These are phyloP conservation scores for Zaprionus davidi DNA, from an alignment of 1,140 invertebrate species.

Conservation along the genomic window DNA sequence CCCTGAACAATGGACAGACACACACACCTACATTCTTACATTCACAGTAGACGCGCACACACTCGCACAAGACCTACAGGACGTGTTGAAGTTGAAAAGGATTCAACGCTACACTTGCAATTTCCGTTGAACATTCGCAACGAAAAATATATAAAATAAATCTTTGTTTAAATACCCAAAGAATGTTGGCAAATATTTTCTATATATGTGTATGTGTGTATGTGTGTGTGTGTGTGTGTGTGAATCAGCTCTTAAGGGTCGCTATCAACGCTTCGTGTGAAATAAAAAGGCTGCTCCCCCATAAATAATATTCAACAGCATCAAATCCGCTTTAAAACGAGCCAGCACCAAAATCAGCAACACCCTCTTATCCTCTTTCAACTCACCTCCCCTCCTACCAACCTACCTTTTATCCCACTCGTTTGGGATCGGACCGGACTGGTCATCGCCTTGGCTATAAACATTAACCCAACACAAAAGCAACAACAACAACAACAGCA, in stretches of 20 bases:
- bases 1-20: slow-evolving; percentile 69
- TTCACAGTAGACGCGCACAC: slow-evolving; percentile 15
- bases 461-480: slow-evolving; percentile 33
- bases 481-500: slow-evolving; percentile 8
- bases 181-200: slow-evolving; percentile 79
- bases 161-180: slow-evolving; percentile 81
- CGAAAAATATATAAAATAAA: slow-evolving; percentile 73
- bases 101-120: slow-evolving; percentile 79
- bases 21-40: slow-evolving; percentile 5
- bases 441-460: slow-evolving; percentile 38
- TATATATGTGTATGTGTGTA: slow-evolving; percentile 7
- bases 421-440: slow-evolving; percentile 14
- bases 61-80: slow-evolving; percentile 8
- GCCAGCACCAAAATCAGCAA: slow-evolving; percentile 44
- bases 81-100: slow-evolving; percentile 79
- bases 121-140: slow-evolving; percentile 60
- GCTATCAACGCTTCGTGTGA: slow-evolving; percentile 42
- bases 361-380: slow-evolving; percentile 8
- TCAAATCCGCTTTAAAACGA: slow-evolving; percentile 78
- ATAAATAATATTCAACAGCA: slow-evolving; percentile 77
- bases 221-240: slow-evolving; percentile 5
- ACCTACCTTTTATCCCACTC: not conserved
- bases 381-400: not conserved
- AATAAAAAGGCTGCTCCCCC: slow-evolving; percentile 68
- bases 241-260: slow-evolving; percentile 61